Evolutionary conservation across 2,797 vertebrate species (phyloP).

Genomic region (Ceryle rudis): DNA sequence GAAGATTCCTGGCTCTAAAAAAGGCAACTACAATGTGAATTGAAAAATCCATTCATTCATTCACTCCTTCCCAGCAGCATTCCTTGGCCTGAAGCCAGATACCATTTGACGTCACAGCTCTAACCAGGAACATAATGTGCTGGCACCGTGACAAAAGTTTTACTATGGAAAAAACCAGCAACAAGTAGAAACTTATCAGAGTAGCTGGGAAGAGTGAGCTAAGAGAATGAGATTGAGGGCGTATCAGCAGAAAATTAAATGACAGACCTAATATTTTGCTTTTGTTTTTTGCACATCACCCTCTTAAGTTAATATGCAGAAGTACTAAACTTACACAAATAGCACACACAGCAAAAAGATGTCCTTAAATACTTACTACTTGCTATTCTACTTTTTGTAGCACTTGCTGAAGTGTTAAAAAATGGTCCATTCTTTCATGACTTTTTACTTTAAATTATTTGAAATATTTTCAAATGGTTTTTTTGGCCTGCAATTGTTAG

Average conservation of each 20-base stretch:
- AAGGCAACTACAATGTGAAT: conserved; percentile 17
- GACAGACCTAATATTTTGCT: neutral
- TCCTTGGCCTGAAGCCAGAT: conserved; percentile 77
- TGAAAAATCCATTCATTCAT: conserved; percentile 63
- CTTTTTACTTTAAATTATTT: neutral
- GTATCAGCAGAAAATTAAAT: neutral
- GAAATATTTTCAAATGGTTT: neutral
- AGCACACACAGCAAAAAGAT: neutral
- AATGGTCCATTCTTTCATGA: neutral
- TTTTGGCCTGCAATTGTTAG: neutral
- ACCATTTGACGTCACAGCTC: conserved; percentile 78
- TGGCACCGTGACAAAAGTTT: conserved; percentile 70
- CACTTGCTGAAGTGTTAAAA: neutral
- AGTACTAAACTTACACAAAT: neutral
- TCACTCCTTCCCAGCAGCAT: conserved; percentile 67
- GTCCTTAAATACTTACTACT: neutral
- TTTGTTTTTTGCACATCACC: neutral
- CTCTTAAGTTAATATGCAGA: neutral
- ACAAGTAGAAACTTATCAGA: conserved; percentile 40
- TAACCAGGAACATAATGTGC: conserved; percentile 83
- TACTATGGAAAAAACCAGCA: conserved; percentile 54
- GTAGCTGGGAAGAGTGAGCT: neutral
- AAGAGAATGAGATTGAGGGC: neutral
- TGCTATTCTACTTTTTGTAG: neutral
- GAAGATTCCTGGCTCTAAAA: neutral